Evolutionary conservation across 1,140 invertebrate species (phyloP).

Genomic region (Caenorhabditis latens): DNA sequence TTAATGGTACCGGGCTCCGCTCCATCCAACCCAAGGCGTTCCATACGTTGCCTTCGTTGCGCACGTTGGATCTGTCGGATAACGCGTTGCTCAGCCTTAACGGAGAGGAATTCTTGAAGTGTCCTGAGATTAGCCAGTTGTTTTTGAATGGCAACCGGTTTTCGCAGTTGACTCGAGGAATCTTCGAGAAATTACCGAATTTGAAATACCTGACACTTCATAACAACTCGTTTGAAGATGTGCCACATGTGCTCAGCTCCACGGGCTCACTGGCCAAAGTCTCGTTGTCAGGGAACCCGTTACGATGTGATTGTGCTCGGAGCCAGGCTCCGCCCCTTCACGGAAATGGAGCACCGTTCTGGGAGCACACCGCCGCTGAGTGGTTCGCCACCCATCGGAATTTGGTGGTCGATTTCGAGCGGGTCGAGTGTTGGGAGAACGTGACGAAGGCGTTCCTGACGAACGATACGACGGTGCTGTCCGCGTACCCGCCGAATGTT

Average conservation of each 20-base stretch:
- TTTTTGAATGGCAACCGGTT: conserved; percentile 71
- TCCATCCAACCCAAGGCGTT: conserved; percentile 71
- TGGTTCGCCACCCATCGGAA: conserved; percentile 68
- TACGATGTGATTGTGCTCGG: conserved; percentile 72
- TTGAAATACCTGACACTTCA: conserved; percentile 66
- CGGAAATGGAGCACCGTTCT: not conserved
- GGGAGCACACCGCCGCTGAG: conserved; percentile 37
- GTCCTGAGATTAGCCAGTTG: conserved; percentile 57
- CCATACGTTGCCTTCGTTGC: conserved; percentile 69
- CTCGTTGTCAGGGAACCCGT: conserved; percentile 69
- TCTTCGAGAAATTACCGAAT: conserved; percentile 67
- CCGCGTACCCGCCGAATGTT: conserved; percentile 70
- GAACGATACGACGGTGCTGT: conserved; percentile 74
- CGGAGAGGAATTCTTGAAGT: conserved; percentile 66
- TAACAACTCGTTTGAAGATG: conserved; percentile 51
- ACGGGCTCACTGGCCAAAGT: conserved; percentile 28
- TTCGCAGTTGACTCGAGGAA: conserved; percentile 60
- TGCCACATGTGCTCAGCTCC: conserved; percentile 11
- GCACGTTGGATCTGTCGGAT: conserved; percentile 65
- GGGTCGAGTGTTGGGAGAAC: conserved; percentile 74
- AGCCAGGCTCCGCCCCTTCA: conserved; percentile 17
- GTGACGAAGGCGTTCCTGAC: conserved; percentile 70
- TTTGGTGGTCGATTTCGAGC: conserved; percentile 64
- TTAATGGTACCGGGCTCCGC: conserved; percentile 69
- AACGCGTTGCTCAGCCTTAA: conserved; percentile 57